Evolutionary conservation across 2,113 vertebrate genomes (phyloP), one percentile per base, ranked within the genome.

Genomic region (Spea bombifrons): DNA sequence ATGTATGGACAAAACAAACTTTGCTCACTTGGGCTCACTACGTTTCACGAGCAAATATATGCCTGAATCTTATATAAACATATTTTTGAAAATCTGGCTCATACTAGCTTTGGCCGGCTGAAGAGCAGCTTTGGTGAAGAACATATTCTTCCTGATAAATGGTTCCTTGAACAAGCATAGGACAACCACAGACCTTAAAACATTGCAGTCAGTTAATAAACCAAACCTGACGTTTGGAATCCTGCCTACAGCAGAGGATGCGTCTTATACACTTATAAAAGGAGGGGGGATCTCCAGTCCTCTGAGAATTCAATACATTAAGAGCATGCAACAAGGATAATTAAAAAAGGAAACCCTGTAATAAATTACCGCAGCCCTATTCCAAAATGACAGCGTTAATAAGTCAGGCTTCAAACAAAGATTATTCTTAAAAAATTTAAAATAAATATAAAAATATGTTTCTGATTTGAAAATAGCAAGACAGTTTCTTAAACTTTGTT

Each of bases 111-210:
- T 30, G 3, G n/a, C 47, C 57, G 15, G 69, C 69, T 72, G 5
- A 43, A 67, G 50, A 4, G 12, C 61, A 48, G 50, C 63, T 49
- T 57, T 47, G 16, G 61, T 10, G 52, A 64, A 73, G 4, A 65
- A 44, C 49, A 66, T 78, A 57, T 79, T 49, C 66, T 43, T 79
- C 64, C 57, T 73, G 70, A 79, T 66, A 57, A 79, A 73, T 67
- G 30, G 59, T 43, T 55, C 61, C 43, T 66, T 8, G 17, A 78
- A 52, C 8, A 78, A 67, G 44, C 63, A 12, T 48, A 63, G 72
- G n/a, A 48, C 30, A 66, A 49, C 30, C 70, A 79, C 17, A 66
- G 66, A n/a, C 44, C 49, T 67, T 73, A 73, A 8, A 59, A 49
- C 63, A 44, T 17, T 69, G n/a, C 9, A 53, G 69, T 64, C 30